Base-by-base conservation (phyloP, 2,113 vertebrate genomes). In the Cichladusa arquata region DNA sequence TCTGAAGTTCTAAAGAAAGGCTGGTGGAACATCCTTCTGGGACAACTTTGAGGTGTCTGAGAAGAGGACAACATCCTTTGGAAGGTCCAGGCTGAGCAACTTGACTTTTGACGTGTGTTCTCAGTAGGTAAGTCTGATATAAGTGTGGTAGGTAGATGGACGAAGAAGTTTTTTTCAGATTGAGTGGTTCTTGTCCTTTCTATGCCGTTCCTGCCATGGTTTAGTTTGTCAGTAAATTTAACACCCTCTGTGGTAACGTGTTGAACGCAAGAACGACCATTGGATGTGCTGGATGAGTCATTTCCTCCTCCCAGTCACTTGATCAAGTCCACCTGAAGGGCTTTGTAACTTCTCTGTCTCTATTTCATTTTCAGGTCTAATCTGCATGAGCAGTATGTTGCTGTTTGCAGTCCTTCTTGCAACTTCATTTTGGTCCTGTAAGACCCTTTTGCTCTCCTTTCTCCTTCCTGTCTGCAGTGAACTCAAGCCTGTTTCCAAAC, bases 231-330 rank as follows among this genome's bases (percentile, higher is more conserved):
- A 12, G 48, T 34, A 83, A 58, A 60, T 56, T 13, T 38, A 58
- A 50, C 42, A 5, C 8, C 45, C 24, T 23, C 17, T 1, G 22
- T 23, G n/a, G 47, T 4, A 29, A 10, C 0, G 0, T 6, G 2
- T 18, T 72, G 62, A 57, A 70, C 38, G 5, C 50, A 28, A 51
- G 50, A 73, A 26, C 2, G 0, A 24, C 23, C 69, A 78, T 20
- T 58, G 65, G 73, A 40, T 34, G 70, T 79, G 19, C 22, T 28
- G 14, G 64, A 71, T 60, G 61, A 94, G 71, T 82, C 20, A 71
- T 66, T 93, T 94, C 61, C 88, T 82, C 74, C 42, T 78, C 29
- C 11, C 34, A 40, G 23, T 11, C 19, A 20, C 40, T 48, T 22
- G 14, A 26, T 7, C 3, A 11, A 51, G 48, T 76, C 61, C 28